Evolutionary conservation across 2,113 vertebrate genomes (phyloP).

Genomic region (Pelecanoides urinatrix): DNA sequence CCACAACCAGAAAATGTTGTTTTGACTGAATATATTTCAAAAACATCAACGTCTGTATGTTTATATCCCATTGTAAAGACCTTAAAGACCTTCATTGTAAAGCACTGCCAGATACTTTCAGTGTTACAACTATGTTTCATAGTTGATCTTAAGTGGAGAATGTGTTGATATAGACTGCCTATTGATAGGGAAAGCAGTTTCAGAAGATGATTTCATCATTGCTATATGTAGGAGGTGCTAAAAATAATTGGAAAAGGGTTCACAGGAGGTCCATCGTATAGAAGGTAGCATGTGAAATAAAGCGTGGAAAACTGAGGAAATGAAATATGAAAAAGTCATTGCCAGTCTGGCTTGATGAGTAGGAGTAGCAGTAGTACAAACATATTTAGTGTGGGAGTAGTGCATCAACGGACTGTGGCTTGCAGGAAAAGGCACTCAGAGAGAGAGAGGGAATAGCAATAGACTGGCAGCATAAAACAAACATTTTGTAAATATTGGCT

Average conservation of each 20-base stretch:
- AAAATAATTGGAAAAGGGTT: background rate
- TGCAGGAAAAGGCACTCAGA: background rate
- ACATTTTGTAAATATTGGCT: background rate
- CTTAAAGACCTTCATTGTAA: background rate
- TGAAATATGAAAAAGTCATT: background rate
- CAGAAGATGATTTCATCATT: background rate
- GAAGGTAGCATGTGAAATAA: background rate
- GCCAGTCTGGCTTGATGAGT: background rate
- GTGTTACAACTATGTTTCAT: background rate
- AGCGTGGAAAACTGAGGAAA: background rate
- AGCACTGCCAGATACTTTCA: background rate
- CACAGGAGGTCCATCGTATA: background rate
- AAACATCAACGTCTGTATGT: background rate
- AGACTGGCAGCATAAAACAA: background rate
- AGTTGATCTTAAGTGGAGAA: background rate
- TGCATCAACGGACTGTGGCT: background rate
- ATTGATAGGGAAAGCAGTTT: background rate
- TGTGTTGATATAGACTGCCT: background rate
- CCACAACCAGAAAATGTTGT: background rate
- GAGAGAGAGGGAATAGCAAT: background rate
- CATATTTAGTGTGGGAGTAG: slow-evolving; percentile 17
- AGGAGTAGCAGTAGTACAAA: background rate
- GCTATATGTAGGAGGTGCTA: background rate
- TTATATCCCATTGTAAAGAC: background rate
- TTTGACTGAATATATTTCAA: background rate